Evolutionary conservation across 2,113 vertebrate species (phyloP).

Genomic region (Sarotherodon lohbergeri): DNA sequence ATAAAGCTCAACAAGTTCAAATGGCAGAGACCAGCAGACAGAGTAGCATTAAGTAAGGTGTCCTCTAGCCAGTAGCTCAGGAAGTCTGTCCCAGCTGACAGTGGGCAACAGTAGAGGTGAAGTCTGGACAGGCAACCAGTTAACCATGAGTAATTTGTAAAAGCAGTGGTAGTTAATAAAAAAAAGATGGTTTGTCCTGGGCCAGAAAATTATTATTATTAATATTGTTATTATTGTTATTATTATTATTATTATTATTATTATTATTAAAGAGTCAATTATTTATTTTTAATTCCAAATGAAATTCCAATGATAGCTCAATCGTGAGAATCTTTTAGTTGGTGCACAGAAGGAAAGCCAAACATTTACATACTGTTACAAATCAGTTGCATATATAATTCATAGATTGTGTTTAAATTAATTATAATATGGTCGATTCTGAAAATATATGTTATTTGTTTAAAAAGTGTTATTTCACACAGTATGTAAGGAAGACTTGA

Average conservation of each 20-base stretch:
- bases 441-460: neutral
- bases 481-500: neutral
- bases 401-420: neutral
- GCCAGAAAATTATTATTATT: neutral
- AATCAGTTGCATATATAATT: neutral
- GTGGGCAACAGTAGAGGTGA: fast-evolving
- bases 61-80: neutral
- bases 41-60: fast-evolving
- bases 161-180: neutral
- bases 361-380: fast-evolving
- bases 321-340: neutral
- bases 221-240: neutral
- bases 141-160: fast-evolving
- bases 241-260: neutral
- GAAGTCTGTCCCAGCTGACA: neutral
- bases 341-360: neutral
- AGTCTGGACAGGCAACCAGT: neutral
- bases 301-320: neutral
- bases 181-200: neutral
- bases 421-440: neutral
- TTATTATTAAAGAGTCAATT: neutral
- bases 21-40: neutral
- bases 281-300: neutral
- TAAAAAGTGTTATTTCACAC: neutral
- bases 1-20: neutral